A percentile compares a stretch with the other conserved stretches of the same genome.
These are phyloP conservation scores for Perizoma affinitatum DNA, from an alignment of 2,888 invertebrate genomes.

Conservation along the genomic window DNA sequence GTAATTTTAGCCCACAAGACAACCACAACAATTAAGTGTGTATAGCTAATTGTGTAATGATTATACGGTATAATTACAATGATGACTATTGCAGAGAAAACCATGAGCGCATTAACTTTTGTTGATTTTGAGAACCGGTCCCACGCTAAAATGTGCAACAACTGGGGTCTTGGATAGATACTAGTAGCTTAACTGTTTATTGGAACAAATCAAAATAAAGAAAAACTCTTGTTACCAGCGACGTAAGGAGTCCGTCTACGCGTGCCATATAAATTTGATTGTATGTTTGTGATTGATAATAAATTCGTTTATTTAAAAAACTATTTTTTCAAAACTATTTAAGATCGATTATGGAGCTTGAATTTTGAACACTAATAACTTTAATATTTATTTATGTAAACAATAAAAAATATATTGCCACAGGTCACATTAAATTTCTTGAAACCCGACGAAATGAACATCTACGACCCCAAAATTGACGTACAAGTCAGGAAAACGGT, in stretches of 20 bases:
- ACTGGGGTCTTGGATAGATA: too few species aligned
- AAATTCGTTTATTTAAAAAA: too few species aligned
- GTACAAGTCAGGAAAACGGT: neutral
- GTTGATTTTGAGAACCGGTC: slow-evolving; percentile 7
- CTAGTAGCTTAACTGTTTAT: too few species aligned
- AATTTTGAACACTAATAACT: too few species aligned
- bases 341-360: too few species aligned
- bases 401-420: neutral
- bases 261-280: too few species aligned
- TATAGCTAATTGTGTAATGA: slow-evolving; percentile 12
- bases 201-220: too few species aligned
- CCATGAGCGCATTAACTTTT: slow-evolving; percentile 9
- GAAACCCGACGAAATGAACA: slow-evolving; percentile 2
- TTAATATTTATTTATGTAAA: too few species aligned
- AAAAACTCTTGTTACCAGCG: too few species aligned
- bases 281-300: too few species aligned
- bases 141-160: slow-evolving; percentile 8
- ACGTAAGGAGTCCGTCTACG: too few species aligned
- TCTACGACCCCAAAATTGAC: slow-evolving; percentile 6
- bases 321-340: too few species aligned
- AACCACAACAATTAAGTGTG: slow-evolving; percentile 14
- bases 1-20: slow-evolving; percentile 11
- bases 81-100: slow-evolving; percentile 27
- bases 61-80: slow-evolving; percentile 22
- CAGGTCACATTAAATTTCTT: slow-evolving; percentile 13